Evolutionary conservation across 2,113 vertebrate species (phyloP), one percentile per base, ranked within the genome.

Genomic region (Chrysemys picta): DNA sequence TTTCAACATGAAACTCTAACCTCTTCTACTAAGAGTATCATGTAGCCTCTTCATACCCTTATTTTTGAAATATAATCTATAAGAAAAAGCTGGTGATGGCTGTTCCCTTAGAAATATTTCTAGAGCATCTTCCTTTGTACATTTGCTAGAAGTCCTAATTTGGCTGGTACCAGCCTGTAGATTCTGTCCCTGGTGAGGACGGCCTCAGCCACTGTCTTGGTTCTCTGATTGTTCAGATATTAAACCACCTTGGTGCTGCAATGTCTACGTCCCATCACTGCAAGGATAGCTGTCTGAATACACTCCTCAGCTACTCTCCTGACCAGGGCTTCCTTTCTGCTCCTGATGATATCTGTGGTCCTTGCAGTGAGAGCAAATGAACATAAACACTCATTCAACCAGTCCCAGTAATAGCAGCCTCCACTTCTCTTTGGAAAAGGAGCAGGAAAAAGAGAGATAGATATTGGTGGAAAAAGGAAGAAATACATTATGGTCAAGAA

Each of bases 391-490:
- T 90, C 42, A 57, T 6, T 14, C 82, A 84, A 38, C 27, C 38
- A 45, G 22, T 80, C 22, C 14, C 1, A 62, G 27, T 29, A 72
- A 78, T 12, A 78, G 42, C 75, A 78, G 42, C 3, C 13, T 78
- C 42, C 25, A 25, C 7, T 13, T 45, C 42, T 78, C 13, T 78
- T 8, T 25, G 27, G 75, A 47, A 47, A 78, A 25, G 6, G 42
- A 47, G 91, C 84, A 42, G 94, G 94, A 97, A 87, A 92, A 93
- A 93, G 89, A 89, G 86, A 91, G 97, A 96, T 2, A 5, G 65
- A 95, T 75, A 93, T 93, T 35, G 94, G 45, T 25, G 84, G 45
- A 42, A 91, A 72, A 96, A 82, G 80, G 11, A 45, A 10, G 56
- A 96, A 92, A 42, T 31, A 87, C 0, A 0, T 88, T 85, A 89